These are phyloP conservation scores for Anthonomus grandis DNA, from an alignment of 1,140 invertebrate genomes.

Conservation along the genomic window DNA sequence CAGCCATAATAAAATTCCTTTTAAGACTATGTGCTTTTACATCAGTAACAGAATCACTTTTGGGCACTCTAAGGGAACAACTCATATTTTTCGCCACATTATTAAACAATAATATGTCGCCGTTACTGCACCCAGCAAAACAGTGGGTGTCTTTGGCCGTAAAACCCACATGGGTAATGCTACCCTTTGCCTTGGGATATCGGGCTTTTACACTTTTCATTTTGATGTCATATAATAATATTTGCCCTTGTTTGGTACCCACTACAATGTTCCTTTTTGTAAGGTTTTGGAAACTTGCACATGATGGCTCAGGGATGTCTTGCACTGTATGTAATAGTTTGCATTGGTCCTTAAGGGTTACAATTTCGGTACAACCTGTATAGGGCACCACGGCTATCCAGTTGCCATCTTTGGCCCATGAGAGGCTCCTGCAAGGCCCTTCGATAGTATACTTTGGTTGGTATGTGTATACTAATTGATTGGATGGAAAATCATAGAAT, in stretches of 20 bases:
- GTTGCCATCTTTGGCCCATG: constrained; percentile 44
- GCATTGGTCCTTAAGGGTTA: constrained; percentile 38
- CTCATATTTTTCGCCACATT: constrained; percentile 34
- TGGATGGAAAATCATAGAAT: constrained; percentile 38
- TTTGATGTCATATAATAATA: constrained; percentile 46
- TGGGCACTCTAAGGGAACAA: constrained; percentile 36
- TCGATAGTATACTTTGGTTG: constrained; percentile 30
- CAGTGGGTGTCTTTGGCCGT: constrained; percentile 43
- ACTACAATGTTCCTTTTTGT: constrained; percentile 43
- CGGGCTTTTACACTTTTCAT: constrained; percentile 33
- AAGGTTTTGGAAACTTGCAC: constrained; percentile 42
- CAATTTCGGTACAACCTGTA: constrained; percentile 40
- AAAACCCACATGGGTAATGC: constrained; percentile 35
- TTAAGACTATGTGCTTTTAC: constrained; percentile 39
- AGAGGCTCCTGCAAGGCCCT: constrained; percentile 39
- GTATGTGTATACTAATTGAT: constrained; percentile 29
- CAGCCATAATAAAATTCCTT: constrained; percentile 36
- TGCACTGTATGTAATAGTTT: constrained; percentile 40
- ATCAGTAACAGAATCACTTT: constrained; percentile 36
- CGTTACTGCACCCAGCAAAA: constrained; percentile 39
- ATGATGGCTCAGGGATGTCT: constrained; percentile 39
- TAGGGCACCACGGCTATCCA: constrained; percentile 43
- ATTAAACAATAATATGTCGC: constrained; percentile 40
- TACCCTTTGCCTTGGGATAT: constrained; percentile 32
- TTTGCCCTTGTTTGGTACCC: constrained; percentile 40